phyloP scores from a whole-genome alignment of 2,113 vertebrate species.

The Cochlearius cochlearius region DNA sequence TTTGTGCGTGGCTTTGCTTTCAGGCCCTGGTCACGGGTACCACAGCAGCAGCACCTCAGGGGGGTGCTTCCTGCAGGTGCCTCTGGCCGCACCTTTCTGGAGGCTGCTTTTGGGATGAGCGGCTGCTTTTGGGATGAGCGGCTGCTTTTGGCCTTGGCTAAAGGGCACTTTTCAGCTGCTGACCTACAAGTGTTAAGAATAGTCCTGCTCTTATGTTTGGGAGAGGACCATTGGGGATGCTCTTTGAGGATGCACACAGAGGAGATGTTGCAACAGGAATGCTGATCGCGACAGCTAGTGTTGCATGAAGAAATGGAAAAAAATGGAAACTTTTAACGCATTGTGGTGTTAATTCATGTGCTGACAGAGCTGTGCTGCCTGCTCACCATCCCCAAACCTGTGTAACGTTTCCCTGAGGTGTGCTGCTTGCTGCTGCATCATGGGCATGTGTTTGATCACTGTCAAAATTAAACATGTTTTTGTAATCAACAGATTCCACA shows the following conservation, averaged over 20 bases:
- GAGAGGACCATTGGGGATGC: background rate
- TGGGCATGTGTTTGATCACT: background rate
- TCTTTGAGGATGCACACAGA: background rate
- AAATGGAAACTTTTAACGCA: background rate
- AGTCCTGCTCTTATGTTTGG: background rate
- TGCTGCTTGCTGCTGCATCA: background rate
- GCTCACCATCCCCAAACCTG: background rate
- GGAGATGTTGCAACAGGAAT: background rate
- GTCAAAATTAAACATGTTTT: background rate
- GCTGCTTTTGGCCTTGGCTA: background rate
- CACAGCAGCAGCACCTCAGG: background rate
- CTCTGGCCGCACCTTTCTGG: background rate
- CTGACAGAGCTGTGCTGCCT: background rate
- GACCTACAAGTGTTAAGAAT: background rate
- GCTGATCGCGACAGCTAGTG: background rate
- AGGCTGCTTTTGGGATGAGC: background rate
- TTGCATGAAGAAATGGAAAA: background rate
- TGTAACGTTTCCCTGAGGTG: conserved; percentile 7
- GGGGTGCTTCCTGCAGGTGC: accelerated
- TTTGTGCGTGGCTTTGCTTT: background rate
- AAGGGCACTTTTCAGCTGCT: background rate
- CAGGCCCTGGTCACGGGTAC: background rate
- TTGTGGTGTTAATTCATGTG: background rate
- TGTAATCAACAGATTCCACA: background rate
- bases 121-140: background rate